These are phyloP conservation scores for Synergus gifuensis DNA, from an alignment of 2,888 invertebrate species.

Conservation along the genomic window DNA sequence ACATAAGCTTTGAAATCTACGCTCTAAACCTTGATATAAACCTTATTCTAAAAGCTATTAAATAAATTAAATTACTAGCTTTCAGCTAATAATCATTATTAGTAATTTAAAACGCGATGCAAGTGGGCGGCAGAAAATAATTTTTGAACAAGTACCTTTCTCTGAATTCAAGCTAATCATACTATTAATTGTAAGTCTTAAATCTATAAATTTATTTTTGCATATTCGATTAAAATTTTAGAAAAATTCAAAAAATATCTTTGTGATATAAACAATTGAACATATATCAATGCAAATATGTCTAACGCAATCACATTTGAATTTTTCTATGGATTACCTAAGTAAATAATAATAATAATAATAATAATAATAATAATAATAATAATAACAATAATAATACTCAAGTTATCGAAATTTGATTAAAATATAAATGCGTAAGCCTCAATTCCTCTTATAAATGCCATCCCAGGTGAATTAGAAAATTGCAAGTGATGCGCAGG, in stretches of 20 bases:
- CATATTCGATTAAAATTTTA: not conserved
- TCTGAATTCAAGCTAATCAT: not conserved
- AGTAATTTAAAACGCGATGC: conserved; percentile 7
- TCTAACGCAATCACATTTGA: not conserved
- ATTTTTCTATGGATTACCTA: not conserved
- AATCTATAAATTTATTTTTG: not conserved
- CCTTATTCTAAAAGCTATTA: not conserved
- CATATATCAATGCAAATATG: not conserved
- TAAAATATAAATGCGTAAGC: conserved; percentile 18
- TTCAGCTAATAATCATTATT: not conserved
- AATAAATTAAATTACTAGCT: conserved; percentile 23
- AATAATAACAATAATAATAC: not conserved
- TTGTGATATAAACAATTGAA: not conserved
- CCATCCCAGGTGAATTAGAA: conserved; percentile 6
- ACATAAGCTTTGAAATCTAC: not conserved
- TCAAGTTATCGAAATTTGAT: not conserved
- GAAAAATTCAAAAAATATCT: not conserved
- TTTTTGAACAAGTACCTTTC: conserved; percentile 2
- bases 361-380: no score
- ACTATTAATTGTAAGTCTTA: not conserved
- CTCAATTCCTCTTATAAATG: conserved; percentile 27
- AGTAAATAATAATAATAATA: not conserved
- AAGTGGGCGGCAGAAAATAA: conserved; percentile 27
- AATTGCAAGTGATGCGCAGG: conserved; percentile 25
- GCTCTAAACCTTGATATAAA: conserved; percentile 1